Conservation (phyloP, 2,113 vertebrate genomes). For the Zosterops japonicus region DNA sequence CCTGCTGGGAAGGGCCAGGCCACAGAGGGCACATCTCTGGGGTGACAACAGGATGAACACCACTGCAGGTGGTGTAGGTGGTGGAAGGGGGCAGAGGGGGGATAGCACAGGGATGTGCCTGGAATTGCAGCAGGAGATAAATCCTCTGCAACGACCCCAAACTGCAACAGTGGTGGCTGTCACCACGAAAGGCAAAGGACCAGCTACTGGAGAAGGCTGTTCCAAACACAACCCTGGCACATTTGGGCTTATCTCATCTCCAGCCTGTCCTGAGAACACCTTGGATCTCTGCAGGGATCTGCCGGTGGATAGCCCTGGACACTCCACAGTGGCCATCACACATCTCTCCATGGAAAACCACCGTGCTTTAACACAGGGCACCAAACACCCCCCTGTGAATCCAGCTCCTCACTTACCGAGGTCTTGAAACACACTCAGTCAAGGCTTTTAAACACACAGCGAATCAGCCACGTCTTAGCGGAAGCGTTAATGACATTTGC, state of each 20-base stretch:
- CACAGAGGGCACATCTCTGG: background rate
- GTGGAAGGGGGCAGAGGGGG: background rate
- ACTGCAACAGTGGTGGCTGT: background rate
- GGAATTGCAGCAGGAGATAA: background rate
- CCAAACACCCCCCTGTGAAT: background rate
- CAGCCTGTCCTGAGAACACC: fast-evolving
- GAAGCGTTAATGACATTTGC: background rate
- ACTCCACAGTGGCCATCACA: background rate
- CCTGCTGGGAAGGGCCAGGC: background rate
- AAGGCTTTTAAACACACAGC: background rate
- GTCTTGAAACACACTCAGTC: background rate
- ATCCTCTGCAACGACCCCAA: background rate
- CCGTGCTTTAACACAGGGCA: background rate
- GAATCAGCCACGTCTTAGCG: background rate
- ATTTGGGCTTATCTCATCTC: background rate
- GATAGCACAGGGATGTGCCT: background rate
- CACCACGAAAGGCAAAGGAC: fast-evolving
- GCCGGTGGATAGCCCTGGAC: fast-evolving
- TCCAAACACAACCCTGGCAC: background rate
- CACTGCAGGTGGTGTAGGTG: fast-evolving
- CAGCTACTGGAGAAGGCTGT: background rate
- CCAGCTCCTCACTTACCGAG: background rate
- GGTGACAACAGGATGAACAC: background rate
- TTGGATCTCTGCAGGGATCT: background rate
- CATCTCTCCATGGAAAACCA: background rate